Evolutionary conservation across 2,888 invertebrate species (phyloP), one percentile per base, ranked within the genome.

Genomic region (Plemyria rubiginata): DNA sequence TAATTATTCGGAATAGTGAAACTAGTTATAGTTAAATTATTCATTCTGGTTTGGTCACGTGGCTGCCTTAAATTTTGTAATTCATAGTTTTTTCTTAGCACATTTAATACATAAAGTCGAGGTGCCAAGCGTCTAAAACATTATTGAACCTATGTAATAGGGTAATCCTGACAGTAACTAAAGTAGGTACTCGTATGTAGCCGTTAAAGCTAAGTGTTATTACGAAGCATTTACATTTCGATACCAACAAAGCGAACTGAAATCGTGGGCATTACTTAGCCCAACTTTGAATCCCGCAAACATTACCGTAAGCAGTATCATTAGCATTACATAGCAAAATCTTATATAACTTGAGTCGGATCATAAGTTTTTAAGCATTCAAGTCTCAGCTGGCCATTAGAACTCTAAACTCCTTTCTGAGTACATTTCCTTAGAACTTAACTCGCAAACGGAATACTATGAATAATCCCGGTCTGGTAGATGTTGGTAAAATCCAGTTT

Each of bases 391-490:
- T 64, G 64, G 22, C 64, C 64, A 54, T 64, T 64, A 49, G 40
- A 64, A 57, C 53, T 61, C 48, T 15, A 13, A 62, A 62, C 56
- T 52, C 55, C 55, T 45, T 60, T 57, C 52, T 29, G 62, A 58
- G 60, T 50, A 56, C 56, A 56, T 64, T 64, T 53, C 53, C 63
- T 63, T 59, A 48, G 55, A 60, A 60, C 64, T 60, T 56, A 59
- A 52, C 45, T 57, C 56, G 56, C 60, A 64, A 64, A 64, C 60
- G 54, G 64, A 64, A 64, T 64, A 64, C 60, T 64, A 64, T 60
- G 64, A 60, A 64, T 64, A 64, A 64, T 56, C 60, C 54, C 64
- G 54, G 49, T 53, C 38, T 36, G 32, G 56, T 40, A 41, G 59
- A 58, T 51, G 54, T 54, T 61, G 51, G 52, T 53, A 55, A 55